Evolutionary conservation across 2,797 vertebrate genomes (phyloP).

Genomic region (Manis crassicaudata): DNA sequence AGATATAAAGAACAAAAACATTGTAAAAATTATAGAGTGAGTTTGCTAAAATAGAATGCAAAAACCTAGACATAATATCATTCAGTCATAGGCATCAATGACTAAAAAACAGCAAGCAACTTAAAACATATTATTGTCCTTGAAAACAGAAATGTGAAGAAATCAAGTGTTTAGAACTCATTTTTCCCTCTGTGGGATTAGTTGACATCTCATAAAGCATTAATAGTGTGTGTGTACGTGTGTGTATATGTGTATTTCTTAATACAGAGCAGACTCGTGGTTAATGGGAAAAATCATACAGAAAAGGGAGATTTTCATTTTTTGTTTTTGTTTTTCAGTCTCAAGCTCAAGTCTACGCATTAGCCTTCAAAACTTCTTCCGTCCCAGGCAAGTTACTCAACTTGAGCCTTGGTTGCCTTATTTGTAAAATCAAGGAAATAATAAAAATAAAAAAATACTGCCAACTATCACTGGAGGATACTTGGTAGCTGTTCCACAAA

Average conservation of each 20-base stretch:
- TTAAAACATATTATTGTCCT: neutral
- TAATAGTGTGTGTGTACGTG: neutral
- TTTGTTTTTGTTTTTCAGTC: neutral
- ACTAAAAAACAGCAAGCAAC: neutral
- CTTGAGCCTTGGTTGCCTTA: neutral
- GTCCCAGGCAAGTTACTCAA: neutral
- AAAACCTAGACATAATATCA: slow-evolving; percentile 14
- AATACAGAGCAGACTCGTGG: neutral
- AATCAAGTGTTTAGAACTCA: neutral
- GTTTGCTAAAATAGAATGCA: neutral
- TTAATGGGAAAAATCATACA: neutral
- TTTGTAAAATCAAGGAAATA: neutral
- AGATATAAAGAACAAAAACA: slow-evolving; percentile 6
- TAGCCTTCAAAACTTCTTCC: neutral
- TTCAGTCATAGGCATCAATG: neutral
- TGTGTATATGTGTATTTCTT: neutral
- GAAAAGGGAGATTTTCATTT: neutral
- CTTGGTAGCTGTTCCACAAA: neutral
- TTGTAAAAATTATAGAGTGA: neutral
- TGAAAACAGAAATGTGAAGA: slow-evolving; percentile 27
- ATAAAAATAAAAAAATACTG: neutral
- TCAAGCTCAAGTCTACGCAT: neutral
- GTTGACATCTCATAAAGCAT: neutral
- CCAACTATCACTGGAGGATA: neutral
- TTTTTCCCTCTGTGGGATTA: neutral